Evolutionary conservation across 2,888 invertebrate genomes (phyloP), one percentile per base, ranked within the genome.

Genomic region (Apoda limacodes): DNA sequence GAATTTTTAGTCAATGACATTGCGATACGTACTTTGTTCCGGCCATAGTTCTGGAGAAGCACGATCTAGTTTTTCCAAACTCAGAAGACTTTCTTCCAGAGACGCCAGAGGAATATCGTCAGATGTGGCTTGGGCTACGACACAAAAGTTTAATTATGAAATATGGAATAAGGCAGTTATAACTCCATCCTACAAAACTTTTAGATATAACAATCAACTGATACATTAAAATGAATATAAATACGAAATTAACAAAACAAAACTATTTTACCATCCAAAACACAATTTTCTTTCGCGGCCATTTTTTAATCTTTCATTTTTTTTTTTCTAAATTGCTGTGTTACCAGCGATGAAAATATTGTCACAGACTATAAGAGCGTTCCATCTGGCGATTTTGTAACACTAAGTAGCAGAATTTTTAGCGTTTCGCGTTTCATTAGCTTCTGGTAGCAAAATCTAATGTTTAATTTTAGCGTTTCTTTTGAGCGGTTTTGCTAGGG

Each of bases 1-100:
- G 5, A 32, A 13, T 22, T 22, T 31, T 22, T 25, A 10, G 17
- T 12, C 22, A 25, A 24, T 33, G 17, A 28, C 9, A 4, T 25
- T 25, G 14, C 36, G 28, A 10, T 13, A 78, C 88, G 87, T 84
- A 95, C 95, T 92, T 82, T 93, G 92, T 70, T 96, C 95, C 13
- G 96, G 96, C 97, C 97, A 98, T 53, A 97, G 71, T 61, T 97
- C 95, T 17, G 97, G 97, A 2, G 97, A 97, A n/a, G 93, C 88
- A 48, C 97, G 85, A 69, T 95, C 95, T 49, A 98, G 76, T 61
- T 92, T 94, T 76, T 98, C 97, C 57, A 90, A 83, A 57, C 95
- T 94, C 51, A 94, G 82, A 36, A 97, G 83, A 60, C 87, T 90
- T 57, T 90, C 89, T 61, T 92, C 92, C 47, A 82, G 60, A 36